These are phyloP conservation scores for Baronia brevicornis DNA, from an alignment of 2,888 invertebrate genomes.

Conservation along the genomic window DNA sequence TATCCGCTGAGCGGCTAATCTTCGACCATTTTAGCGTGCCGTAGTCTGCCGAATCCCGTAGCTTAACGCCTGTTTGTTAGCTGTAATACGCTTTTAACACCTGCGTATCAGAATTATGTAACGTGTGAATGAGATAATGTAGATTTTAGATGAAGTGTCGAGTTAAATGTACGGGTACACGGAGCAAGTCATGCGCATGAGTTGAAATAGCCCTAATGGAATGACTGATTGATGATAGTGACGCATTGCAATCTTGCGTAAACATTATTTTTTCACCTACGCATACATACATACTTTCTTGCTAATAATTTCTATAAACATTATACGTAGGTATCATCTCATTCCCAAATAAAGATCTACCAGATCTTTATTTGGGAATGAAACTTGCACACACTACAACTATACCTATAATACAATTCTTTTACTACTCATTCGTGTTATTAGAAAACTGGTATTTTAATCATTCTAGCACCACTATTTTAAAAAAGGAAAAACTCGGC, in stretches of 20 bases:
- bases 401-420: too few relatives aligned
- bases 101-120: conserved; percentile 58
- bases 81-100: conserved; percentile 70
- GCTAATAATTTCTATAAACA: too few relatives aligned
- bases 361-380: too few relatives aligned
- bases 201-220: conserved; percentile 32
- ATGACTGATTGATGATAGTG: conserved; percentile 20
- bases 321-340: too few relatives aligned
- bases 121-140: conserved; percentile 46
- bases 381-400: too few relatives aligned
- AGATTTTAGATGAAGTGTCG: conserved; percentile 42
- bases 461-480: too few relatives aligned
- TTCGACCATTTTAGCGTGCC: conserved; percentile 59
- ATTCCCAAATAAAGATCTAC: too few relatives aligned
- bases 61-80: conserved; percentile 70
- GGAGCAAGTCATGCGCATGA: conserved; percentile 25
- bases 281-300: too few relatives aligned
- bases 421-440: too few relatives aligned
- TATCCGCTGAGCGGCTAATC: conserved; percentile 54
- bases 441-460: too few relatives aligned
- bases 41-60: conserved; percentile 56
- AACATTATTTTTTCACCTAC: neutral
- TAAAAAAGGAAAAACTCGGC: too few relatives aligned
- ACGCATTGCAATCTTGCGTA: conserved; percentile 6
- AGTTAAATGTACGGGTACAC: conserved; percentile 35